Evolutionary conservation across 1,140 invertebrate species (phyloP), one percentile per base, ranked within the genome.

Genomic region (Tenebrio molitor): DNA sequence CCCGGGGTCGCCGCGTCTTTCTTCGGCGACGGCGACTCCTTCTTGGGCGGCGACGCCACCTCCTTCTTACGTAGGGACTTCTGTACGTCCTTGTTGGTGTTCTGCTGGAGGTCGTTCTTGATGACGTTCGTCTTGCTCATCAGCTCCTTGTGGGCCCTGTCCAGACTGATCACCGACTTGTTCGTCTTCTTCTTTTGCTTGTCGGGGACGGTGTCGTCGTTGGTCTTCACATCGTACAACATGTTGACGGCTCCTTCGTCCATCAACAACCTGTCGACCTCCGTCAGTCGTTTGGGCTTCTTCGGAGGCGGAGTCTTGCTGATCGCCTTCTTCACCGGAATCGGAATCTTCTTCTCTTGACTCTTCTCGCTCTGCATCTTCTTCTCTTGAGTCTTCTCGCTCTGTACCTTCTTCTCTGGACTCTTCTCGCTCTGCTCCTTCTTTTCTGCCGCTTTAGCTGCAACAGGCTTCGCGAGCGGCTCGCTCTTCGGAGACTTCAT

Each of bases 191-290:
- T 79, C 15, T 75, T 72, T 44, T 69, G 78, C 7, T 73, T 42
- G 0, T 68, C 74, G 6, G 69, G 46, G 4, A 63, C 23, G 7
- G 23, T 12, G 23, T 81, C 79, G 15, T 86, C 86, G 7, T 85
- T 86, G 66, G 88, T 88, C 76, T 91, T 89, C 0, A 93, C 86
- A 15, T 93, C 91, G 76, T 93, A 93, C 10, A 95, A 84, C 87
- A 95, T 91, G 82, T 94, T 94, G 0, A 94, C 91, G 1, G 93
- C 92, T 0, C 93, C 93, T 81, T 95, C 93, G 81, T 95, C 93
- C 82, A 92, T 92, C 69, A 95, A 83, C 36, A 95, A 80, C 71
- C 86, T 88, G 76, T 94, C 92, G 41, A 95, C 87, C 85, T 95
- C 93, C 41, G 87, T 87, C 23, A 88, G 83, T 69, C 86, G 86